Conservation (phyloP, 2,888 invertebrate genomes). For the Strigamia transsilvanica region DNA sequence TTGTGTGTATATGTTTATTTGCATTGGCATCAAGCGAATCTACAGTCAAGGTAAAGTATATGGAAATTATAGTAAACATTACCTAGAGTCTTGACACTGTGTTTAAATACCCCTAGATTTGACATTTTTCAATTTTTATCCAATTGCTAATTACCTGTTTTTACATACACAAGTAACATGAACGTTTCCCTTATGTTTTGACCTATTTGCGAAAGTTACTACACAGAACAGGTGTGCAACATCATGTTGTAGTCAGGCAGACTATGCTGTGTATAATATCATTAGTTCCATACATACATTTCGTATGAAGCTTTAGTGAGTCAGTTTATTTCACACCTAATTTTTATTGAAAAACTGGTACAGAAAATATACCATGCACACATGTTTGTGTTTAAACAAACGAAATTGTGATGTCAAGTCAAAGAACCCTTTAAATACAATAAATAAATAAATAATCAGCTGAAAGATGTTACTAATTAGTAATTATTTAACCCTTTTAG, state of each 20-base stretch:
- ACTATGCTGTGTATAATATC: neutral
- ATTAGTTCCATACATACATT: neutral
- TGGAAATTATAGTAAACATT: too few relatives aligned
- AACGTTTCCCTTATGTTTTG: neutral
- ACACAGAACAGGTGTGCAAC: conserved; percentile 12
- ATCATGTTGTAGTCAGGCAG: neutral
- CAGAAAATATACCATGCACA: too few relatives aligned
- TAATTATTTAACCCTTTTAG: neutral
- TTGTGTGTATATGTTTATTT: neutral
- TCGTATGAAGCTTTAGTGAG: neutral
- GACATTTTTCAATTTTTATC: too few relatives aligned
- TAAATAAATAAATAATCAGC: neutral
- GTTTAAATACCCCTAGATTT: too few relatives aligned
- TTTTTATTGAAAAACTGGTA: neutral
- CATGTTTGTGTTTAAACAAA: too few relatives aligned
- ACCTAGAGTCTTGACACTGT: too few relatives aligned
- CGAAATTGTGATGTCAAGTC: too few relatives aligned
- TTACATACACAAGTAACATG: neutral
- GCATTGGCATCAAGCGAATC: neutral
- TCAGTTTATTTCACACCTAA: neutral
- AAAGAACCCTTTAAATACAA: too few relatives aligned
- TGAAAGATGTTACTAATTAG: neutral
- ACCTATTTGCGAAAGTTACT: neutral
- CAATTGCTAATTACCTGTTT: too few relatives aligned
- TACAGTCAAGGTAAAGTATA: neutral